Evolutionary conservation across 2,797 vertebrate species (phyloP).

Genomic region (Lophotriccus pileatus): DNA sequence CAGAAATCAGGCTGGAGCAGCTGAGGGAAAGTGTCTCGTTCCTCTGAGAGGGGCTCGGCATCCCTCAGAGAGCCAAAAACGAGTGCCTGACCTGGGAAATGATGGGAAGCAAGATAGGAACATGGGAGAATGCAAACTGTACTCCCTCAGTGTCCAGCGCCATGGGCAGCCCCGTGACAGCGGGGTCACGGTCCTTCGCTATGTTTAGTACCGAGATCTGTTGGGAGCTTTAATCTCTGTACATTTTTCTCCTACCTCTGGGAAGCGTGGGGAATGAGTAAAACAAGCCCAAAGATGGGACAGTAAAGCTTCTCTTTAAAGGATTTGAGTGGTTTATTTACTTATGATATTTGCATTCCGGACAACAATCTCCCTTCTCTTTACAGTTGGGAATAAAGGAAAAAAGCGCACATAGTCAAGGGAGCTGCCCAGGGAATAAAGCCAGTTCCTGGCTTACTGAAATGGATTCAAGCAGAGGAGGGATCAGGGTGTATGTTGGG

Average conservation of each 20-base stretch:
- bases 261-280: neutral
- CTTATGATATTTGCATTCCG: slow-evolving; percentile 10
- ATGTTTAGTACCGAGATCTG: neutral
- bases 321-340: slow-evolving; percentile 52
- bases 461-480: neutral
- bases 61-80: neutral
- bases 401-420: slow-evolving; percentile 27
- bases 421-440: slow-evolving; percentile 40
- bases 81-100: neutral
- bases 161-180: neutral
- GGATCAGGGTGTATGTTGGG: neutral
- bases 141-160: neutral
- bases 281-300: neutral
- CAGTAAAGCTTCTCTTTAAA: slow-evolving; percentile 34
- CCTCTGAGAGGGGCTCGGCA: neutral
- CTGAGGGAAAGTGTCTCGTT: neutral
- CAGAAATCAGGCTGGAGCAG: neutral
- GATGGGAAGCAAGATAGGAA: neutral
- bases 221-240: neutral
- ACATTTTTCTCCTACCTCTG: neutral
- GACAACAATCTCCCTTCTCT: slow-evolving; percentile 28
- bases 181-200: neutral
- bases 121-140: neutral
- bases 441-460: slow-evolving; percentile 30
- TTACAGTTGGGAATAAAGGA: slow-evolving; percentile 31